Evolutionary conservation across 2,888 invertebrate genomes (phyloP).

Genomic region (Nomada hirtipes): DNA sequence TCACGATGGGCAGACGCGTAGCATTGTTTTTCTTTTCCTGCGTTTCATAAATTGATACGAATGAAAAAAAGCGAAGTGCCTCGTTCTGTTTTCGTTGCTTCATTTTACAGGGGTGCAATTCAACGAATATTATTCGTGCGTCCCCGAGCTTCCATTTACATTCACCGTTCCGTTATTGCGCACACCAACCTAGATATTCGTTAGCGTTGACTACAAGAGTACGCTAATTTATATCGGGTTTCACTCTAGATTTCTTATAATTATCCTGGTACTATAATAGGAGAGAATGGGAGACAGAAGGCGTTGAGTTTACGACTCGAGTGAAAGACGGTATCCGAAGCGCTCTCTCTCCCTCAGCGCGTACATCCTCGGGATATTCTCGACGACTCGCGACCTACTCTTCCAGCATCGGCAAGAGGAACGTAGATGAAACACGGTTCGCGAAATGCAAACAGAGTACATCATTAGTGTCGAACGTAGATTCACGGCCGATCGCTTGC

Average conservation of each 20-base stretch:
- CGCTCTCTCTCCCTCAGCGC: conserved; percentile 22
- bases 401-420: conserved; percentile 5
- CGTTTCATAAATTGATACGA: too few relatives aligned
- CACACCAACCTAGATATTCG: conserved; percentile 46
- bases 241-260: conserved; percentile 55
- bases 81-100: neutral
- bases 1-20: neutral
- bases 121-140: neutral
- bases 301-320: neutral
- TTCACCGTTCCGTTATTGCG: conserved; percentile 24
- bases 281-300: neutral
- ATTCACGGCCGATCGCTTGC: conserved; percentile 77
- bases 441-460: conserved; percentile 68
- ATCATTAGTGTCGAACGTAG: conserved; percentile 77
- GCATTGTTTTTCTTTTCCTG: too few relatives aligned
- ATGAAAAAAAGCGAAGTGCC: too few relatives aligned
- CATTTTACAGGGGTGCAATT: neutral
- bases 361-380: conserved; percentile 50
- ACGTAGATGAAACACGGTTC: neutral
- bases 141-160: conserved; percentile 30
- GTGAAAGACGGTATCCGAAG: conserved; percentile 32
- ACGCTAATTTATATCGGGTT: conserved; percentile 57
- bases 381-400: conserved; percentile 44
- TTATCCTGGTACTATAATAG: conserved; percentile 36
- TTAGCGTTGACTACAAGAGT: conserved; percentile 44